Evolutionary conservation across 2,888 invertebrate species (phyloP).

Genomic region (Dermolepida albohirtum): DNA sequence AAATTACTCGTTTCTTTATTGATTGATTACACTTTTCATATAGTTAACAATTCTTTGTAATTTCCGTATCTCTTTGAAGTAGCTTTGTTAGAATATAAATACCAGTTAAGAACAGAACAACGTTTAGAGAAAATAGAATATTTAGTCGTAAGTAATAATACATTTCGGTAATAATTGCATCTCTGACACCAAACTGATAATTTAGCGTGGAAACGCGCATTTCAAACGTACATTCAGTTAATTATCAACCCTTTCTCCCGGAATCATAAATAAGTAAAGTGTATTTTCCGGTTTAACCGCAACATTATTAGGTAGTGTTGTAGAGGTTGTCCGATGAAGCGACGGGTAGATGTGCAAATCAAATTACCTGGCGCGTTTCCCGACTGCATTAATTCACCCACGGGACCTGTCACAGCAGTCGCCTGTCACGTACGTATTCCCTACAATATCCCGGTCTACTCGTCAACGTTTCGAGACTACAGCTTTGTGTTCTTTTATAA

Average conservation of each 20-base stretch:
- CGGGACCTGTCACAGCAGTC: conserved; percentile 55
- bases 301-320: conserved; percentile 56
- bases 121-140: too few species aligned
- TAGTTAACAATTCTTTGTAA: too few species aligned
- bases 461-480: conserved; percentile 6
- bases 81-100: too few species aligned
- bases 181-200: too few species aligned
- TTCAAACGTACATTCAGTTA: conserved; percentile 3
- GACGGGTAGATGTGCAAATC: conserved; percentile 58
- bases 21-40: too few species aligned
- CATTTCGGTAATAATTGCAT: too few species aligned
- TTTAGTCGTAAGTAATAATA: too few species aligned
- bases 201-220: too few species aligned
- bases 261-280: conserved; percentile 39
- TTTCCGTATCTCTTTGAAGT: too few species aligned
- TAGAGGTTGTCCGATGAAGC: conserved; percentile 57
- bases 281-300: conserved; percentile 46
- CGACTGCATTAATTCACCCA: conserved; percentile 54
- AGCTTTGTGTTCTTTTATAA: conserved; percentile 36
- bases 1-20: too few species aligned
- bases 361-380: conserved; percentile 59
- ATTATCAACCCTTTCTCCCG: conserved; percentile 29
- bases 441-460: conserved; percentile 41
- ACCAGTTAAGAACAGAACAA: too few species aligned
- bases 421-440: conserved; percentile 56